Evolutionary conservation across 64 coral and sea anemone species (phyloP).

Genomic region (Catalaphyllia jardinei): DNA sequence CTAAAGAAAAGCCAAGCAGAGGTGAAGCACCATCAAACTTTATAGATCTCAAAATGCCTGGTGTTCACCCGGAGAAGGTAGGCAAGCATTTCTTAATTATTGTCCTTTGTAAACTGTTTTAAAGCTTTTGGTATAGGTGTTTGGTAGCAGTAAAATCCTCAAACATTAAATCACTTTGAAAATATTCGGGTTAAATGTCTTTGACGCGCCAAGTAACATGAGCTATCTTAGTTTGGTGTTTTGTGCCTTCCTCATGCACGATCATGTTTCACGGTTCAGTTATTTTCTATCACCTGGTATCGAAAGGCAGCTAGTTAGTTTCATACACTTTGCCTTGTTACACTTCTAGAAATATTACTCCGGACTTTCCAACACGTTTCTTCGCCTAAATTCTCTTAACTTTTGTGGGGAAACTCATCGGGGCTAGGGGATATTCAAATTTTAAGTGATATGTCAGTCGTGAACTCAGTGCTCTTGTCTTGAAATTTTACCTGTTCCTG

Average conservation of each 20-base stretch:
- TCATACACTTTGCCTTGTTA: constrained; percentile 9
- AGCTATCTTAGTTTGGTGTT: background rate
- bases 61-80: constrained; percentile 63
- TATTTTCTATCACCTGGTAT: constrained; percentile 22
- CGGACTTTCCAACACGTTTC: constrained; percentile 2
- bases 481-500: background rate
- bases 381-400: background rate
- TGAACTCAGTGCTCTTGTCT: background rate
- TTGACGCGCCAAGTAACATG: background rate
- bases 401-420: background rate
- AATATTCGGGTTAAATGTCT: no score
- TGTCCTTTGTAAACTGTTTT: background rate
- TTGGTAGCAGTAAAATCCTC: background rate
- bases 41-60: constrained; percentile 50
- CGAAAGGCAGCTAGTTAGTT: constrained; percentile 34
- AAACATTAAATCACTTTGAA: background rate
- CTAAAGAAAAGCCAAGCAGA: background rate
- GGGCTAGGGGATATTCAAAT: background rate
- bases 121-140: background rate
- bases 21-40: background rate
- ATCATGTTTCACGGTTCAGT: background rate
- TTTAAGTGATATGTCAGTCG: background rate
- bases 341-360: constrained; percentile 3
- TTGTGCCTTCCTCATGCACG: background rate
- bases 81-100: background rate